Evolutionary conservation across 2,797 vertebrate species (phyloP).

Genomic region (Falco concolor): DNA sequence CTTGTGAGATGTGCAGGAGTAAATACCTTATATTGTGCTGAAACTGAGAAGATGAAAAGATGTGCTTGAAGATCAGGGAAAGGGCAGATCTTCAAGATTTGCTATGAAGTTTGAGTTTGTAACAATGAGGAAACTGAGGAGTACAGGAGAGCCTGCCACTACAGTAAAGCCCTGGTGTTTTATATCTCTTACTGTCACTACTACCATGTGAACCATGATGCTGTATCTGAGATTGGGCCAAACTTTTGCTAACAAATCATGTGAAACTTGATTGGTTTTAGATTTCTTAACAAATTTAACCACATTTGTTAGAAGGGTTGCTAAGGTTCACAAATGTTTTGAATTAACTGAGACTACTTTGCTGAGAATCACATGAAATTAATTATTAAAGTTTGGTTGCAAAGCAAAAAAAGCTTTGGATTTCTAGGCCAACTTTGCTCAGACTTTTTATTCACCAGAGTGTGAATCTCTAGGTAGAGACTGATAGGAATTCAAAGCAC

Average conservation of each 20-base stretch:
- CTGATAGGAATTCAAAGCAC: not conserved
- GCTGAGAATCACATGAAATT: not conserved
- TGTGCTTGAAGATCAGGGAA: not conserved
- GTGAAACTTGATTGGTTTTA: not conserved
- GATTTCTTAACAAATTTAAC: not conserved
- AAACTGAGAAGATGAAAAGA: not conserved
- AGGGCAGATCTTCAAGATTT: not conserved
- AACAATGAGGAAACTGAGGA: not conserved
- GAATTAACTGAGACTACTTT: not conserved
- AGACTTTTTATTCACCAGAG: not conserved
- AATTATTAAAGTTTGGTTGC: not conserved
- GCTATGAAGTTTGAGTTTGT: not conserved
- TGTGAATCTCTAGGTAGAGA: accelerated
- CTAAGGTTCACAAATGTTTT: not conserved
- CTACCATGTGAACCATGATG: not conserved
- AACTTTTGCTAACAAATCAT: not conserved
- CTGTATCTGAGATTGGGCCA: not conserved
- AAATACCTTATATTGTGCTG: not conserved
- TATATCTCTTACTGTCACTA: not conserved
- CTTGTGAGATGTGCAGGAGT: not conserved
- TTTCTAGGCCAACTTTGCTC: not conserved
- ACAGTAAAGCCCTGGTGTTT: not conserved
- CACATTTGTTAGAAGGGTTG: not conserved
- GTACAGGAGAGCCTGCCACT: not conserved
- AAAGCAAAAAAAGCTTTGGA: not conserved